Evolutionary conservation across 2,888 invertebrate species (phyloP).

Genomic region (Stenoptilia bipunctidactyla): DNA sequence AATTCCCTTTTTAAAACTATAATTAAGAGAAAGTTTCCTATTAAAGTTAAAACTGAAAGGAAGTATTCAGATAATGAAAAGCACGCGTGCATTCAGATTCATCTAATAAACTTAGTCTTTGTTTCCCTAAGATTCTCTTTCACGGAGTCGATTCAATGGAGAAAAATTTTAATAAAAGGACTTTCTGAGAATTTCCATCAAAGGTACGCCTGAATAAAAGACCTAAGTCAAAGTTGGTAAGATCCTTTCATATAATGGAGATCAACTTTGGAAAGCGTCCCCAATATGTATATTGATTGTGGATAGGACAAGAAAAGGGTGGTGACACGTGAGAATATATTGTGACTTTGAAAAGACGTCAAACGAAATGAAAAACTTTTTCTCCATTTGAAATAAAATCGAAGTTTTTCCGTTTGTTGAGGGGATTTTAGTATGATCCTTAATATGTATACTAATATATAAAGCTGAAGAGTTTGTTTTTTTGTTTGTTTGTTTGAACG

Average conservation of each 20-base stretch:
- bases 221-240: slow-evolving; percentile 27
- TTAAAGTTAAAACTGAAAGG: no score
- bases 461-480: no score
- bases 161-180: slow-evolving; percentile 42
- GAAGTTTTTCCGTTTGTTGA: no score
- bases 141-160: slow-evolving; percentile 29
- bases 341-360: slow-evolving; percentile 20
- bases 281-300: slow-evolving; percentile 45
- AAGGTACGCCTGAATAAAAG: slow-evolving; percentile 49
- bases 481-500: no score
- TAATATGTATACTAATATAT: no score
- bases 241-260: slow-evolving; percentile 40
- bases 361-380: slow-evolving; percentile 6
- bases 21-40: no score
- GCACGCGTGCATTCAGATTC: no score
- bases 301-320: slow-evolving; percentile 57
- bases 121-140: slow-evolving; percentile 24
- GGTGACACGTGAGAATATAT: slow-evolving; percentile 45
- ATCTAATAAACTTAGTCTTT: no score
- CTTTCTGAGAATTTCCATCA: slow-evolving; percentile 29
- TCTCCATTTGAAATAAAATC: no score
- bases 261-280: slow-evolving; percentile 57
- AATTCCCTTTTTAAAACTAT: no score
- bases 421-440: no score
- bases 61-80: no score